Evolutionary conservation across 1,140 invertebrate species (phyloP).

Genomic region (Drosophila pectinifera): DNA sequence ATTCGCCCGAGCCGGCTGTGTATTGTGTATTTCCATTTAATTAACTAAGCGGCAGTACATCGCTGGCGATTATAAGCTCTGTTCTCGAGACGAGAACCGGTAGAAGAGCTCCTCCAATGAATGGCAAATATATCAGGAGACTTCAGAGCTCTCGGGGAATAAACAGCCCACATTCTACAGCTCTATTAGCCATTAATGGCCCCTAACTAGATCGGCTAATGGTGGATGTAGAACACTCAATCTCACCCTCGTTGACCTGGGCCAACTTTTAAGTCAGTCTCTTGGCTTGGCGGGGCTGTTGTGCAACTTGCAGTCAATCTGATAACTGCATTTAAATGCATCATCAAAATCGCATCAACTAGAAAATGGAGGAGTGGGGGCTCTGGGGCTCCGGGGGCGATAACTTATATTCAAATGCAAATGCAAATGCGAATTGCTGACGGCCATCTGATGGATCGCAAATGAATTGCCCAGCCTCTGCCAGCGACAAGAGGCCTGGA

Average conservation of each 20-base stretch:
- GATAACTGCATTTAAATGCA: conserved; percentile 68
- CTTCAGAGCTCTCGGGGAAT: neutral
- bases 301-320: conserved; percentile 29
- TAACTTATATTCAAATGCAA: conserved; percentile 30
- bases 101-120: conserved; percentile 12
- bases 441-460: conserved; percentile 60
- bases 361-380: conserved; percentile 43
- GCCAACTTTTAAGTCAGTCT: conserved; percentile 14
- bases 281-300: conserved; percentile 23
- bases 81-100: conserved; percentile 29
- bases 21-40: conserved; percentile 58
- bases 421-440: conserved; percentile 55
- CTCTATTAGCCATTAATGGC: conserved; percentile 64
- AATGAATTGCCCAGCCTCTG: conserved; percentile 49
- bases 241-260: conserved; percentile 17
- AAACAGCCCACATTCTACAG: conserved; percentile 13
- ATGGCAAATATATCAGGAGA: neutral
- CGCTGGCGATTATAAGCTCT: conserved; percentile 24
- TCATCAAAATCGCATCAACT: conserved; percentile 67
- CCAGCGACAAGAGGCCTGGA: conserved; percentile 39
- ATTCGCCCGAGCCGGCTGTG: conserved; percentile 37
- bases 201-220: conserved; percentile 60
- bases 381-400: conserved; percentile 11
- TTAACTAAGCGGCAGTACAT: conserved; percentile 42
- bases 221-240: conserved; percentile 24